These are phyloP conservation scores for Choloepus hoffmanni DNA, from an alignment of 2,113 vertebrate species.

Conservation along the genomic window DNA sequence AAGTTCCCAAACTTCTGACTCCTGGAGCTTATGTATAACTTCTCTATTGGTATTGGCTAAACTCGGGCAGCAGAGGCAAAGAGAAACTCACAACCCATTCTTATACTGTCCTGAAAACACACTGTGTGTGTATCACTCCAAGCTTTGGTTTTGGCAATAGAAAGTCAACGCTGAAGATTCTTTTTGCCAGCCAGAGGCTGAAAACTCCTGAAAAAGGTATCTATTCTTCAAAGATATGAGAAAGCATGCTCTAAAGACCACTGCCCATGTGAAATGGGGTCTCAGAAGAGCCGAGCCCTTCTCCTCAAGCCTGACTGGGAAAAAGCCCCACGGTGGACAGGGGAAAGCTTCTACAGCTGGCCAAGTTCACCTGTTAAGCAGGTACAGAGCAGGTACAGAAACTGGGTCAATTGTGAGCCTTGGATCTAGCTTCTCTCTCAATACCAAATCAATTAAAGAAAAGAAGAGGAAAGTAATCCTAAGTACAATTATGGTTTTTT, in stretches of 20 bases:
- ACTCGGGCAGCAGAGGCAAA: background rate
- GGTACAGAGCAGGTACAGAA: background rate
- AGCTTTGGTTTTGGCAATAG: background rate
- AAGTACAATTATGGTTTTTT: background rate
- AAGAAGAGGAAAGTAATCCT: background rate
- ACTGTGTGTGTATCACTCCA: background rate
- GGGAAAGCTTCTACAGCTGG: background rate
- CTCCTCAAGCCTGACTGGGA: background rate
- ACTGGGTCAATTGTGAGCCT: background rate
- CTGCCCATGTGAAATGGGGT: background rate
- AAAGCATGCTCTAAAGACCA: background rate
- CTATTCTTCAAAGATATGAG: background rate
- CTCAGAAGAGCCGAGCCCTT: background rate
- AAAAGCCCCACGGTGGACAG: background rate
- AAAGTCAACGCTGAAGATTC: background rate
- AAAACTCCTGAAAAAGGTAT: background rate
- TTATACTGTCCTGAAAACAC: background rate
- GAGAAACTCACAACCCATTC: background rate
- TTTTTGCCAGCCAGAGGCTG: background rate
- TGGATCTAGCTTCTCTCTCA: background rate
- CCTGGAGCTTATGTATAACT: background rate
- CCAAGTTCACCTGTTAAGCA: background rate
- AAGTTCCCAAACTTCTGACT: background rate
- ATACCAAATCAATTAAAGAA: background rate
- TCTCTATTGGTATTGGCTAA: background rate